phyloP scores from a whole-genome alignment of 2,113 vertebrate species.

The Trematocara marginatum region DNA sequence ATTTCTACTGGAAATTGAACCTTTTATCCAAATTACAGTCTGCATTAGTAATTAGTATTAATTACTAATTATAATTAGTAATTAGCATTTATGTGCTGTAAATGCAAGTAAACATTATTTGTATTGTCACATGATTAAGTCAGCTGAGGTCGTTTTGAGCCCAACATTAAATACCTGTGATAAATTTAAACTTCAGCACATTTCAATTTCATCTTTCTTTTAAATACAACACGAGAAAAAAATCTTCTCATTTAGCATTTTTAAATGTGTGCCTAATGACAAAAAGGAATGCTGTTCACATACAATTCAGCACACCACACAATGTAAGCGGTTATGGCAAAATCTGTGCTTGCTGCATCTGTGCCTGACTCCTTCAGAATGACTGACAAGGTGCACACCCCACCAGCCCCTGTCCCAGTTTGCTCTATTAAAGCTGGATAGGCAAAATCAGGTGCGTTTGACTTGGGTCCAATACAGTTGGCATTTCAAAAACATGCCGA shows the following conservation, averaged over 20 bases:
- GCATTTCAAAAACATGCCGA: not conserved
- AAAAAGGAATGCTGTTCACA: rapidly evolving
- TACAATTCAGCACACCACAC: not conserved
- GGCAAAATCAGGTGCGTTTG: not conserved
- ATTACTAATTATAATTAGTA: not conserved
- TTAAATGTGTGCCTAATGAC: not conserved
- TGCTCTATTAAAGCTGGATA: not conserved
- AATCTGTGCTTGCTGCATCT: not conserved
- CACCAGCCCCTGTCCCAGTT: not conserved
- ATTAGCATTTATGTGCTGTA: not conserved
- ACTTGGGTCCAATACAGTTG: not conserved
- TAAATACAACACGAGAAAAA: not conserved
- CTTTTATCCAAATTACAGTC: not conserved
- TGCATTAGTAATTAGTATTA: not conserved
- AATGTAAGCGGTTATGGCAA: not conserved
- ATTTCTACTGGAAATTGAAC: not conserved
- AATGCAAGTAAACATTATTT: not conserved
- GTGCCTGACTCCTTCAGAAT: not conserved
- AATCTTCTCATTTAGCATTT: not conserved
- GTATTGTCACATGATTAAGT: not conserved
- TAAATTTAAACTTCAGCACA: not conserved
- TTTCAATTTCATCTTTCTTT: not conserved
- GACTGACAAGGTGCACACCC: not conserved
- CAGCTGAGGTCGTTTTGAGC: not conserved
- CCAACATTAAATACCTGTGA: not conserved